These are phyloP conservation scores for Lutra lutra DNA, from an alignment of 2,797 vertebrate species.

Conservation along the genomic window DNA sequence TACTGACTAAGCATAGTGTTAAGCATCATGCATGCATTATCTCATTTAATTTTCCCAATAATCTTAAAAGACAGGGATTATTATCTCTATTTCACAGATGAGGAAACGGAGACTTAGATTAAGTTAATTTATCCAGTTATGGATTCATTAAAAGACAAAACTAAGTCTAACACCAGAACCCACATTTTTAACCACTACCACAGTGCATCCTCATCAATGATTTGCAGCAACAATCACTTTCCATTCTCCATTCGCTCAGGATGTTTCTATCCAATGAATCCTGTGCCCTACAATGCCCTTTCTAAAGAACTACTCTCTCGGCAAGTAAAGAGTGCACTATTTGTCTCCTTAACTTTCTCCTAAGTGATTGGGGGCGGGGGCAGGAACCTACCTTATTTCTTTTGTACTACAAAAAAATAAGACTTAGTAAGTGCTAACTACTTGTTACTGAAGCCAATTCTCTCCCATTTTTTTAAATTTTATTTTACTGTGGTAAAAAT, in stretches of 20 bases:
- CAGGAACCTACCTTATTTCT: neutral
- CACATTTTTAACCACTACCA: slow-evolving; percentile 44
- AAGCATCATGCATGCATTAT: neutral
- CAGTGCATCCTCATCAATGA: neutral
- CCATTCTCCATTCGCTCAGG: neutral
- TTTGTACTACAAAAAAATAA: slow-evolving; percentile 33
- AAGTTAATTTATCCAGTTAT: neutral
- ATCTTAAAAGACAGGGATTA: neutral
- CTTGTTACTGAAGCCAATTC: neutral
- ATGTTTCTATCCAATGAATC: neutral
- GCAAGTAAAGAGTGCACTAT: neutral
- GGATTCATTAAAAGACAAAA: slow-evolving; percentile 47
- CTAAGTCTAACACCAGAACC: neutral
- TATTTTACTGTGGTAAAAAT: neutral
- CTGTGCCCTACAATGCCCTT: neutral
- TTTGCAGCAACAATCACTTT: neutral
- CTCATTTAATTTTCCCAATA: slow-evolving; percentile 49
- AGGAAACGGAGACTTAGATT: slow-evolving; percentile 45
- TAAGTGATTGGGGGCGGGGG: neutral
- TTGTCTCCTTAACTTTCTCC: slow-evolving; percentile 4
- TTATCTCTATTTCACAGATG: slow-evolving; percentile 2
- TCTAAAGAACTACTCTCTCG: slow-evolving; percentile 5
- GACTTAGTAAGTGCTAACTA: slow-evolving; percentile 37
- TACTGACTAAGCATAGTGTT: neutral
- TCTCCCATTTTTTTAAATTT: neutral